Conservation (phyloP, 2,888 invertebrate genomes). For the Dinocampus coccinellae region DNA sequence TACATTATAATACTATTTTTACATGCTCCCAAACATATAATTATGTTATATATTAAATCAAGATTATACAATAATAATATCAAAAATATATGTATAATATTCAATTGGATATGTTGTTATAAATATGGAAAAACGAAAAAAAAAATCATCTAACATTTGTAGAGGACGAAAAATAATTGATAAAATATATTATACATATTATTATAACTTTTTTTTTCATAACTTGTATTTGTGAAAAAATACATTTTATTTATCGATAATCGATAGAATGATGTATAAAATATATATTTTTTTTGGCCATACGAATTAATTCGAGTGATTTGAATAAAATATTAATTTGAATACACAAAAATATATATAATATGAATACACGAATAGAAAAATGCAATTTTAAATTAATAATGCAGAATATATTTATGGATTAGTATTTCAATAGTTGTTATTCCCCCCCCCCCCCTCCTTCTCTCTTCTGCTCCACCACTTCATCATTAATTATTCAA, state of each 20-base stretch:
- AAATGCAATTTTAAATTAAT: neutral
- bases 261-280: neutral
- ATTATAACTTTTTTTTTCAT: too few relatives aligned
- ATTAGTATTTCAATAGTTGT: neutral
- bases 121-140: too few relatives aligned
- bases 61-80: too few relatives aligned
- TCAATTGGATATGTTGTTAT: too few relatives aligned
- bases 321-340: neutral
- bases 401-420: neutral
- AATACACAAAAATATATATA: neutral
- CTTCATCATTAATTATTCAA: neutral
- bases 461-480: neutral
- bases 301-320: neutral
- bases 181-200: too few relatives aligned
- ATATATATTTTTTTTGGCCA: too few relatives aligned
- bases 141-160: too few relatives aligned
- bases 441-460: too few relatives aligned
- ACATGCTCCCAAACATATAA: too few relatives aligned
- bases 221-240: neutral
- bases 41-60: too few relatives aligned
- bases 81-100: too few relatives aligned
- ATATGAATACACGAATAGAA: slow-evolving; percentile 3
- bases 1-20: neutral
- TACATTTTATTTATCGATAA: neutral
- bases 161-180: too few relatives aligned